These are phyloP conservation scores for Ariolimax columbianus DNA, from an alignment of 2,888 invertebrate genomes.

Conservation along the genomic window DNA sequence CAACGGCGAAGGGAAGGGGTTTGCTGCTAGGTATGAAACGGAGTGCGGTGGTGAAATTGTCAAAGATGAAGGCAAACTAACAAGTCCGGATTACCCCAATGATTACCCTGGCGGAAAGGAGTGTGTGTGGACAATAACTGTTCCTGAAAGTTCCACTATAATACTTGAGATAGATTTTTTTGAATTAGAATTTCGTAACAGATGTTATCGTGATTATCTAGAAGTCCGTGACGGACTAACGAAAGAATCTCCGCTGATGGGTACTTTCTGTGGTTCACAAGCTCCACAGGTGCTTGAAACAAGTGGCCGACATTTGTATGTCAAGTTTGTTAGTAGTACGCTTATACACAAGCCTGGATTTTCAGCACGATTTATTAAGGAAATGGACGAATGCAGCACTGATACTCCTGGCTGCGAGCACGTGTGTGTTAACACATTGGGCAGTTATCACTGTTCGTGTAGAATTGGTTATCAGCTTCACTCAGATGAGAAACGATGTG, in stretches of 20 bases:
- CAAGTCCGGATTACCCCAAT: conserved; percentile 98
- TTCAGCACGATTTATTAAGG: conserved; percentile 93
- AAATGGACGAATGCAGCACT: conserved; percentile 92
- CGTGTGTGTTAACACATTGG: conserved; percentile 95
- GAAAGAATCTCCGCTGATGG: conserved; percentile 87
- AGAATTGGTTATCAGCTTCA: conserved; percentile 96
- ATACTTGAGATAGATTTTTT: conserved; percentile 97
- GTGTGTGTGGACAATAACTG: conserved; percentile 96
- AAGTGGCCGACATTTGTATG: conserved; percentile 90
- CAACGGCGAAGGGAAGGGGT: conserved; percentile 88
- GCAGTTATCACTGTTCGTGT: conserved; percentile 92
- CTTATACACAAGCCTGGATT: conserved; percentile 98
- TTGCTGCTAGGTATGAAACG: conserved; percentile 94
- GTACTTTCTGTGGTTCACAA: conserved; percentile 95
- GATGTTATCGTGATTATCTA: conserved; percentile 94
- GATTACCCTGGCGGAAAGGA: conserved; percentile 97
- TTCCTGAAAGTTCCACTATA: conserved; percentile 91
- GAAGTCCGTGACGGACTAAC: conserved; percentile 93
- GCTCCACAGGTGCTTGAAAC: conserved; percentile 93
- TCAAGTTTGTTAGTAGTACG: conserved; percentile 96
- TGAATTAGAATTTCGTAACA: conserved; percentile 96
- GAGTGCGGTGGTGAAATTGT: conserved; percentile 95
- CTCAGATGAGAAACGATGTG: conserved; percentile 97
- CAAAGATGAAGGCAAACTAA: conserved; percentile 84
- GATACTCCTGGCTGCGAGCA: conserved; percentile 96